Evolutionary conservation across 2,888 invertebrate species (phyloP), one percentile per base, ranked within the genome.

Genomic region (Acrobeloides nanus): DNA sequence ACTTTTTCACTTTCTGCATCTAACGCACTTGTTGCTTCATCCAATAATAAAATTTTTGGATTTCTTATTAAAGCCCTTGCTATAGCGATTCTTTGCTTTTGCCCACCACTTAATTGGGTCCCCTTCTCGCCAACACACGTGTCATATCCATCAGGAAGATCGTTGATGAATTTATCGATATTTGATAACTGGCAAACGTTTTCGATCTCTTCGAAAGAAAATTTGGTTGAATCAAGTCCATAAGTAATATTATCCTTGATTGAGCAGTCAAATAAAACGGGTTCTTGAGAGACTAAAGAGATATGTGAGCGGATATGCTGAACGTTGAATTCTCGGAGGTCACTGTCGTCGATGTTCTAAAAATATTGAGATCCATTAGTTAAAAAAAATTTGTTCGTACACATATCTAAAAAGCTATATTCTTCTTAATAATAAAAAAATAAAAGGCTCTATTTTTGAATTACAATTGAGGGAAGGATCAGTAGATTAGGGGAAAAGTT

Each of bases 261-360:
- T 7, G 85, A 85, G 46, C 85, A 81, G 74, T 87, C 86, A 76
- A 92, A 92, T 0, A 92, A 79, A 1, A 85, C 82, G 0, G 92
- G 92, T 69, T 92, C 92, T 76, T 92, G 92, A 3, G 87, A 86
- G 1, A 92, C 90, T 53, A 90, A 84, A 1, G 89, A 89, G 55
- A 92, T 81, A 57, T 86, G 84, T 34, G 82, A 81, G 48, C 92
- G 80, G 12, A 86, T 75, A 42, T 82, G 82, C 1, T 80, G 70
- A 18, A 86, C 70, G 35, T 64, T 66, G 38, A 68, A 35, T 5
- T 55, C 53, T 20, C 51, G 46, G 25, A 76, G 67, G 64, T 86
- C 66, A 32, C 63, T 51, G 34, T 68, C 74, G 57, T 77, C 78
- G 17, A 77, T 80, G 79, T n/a, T 20, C 51, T 51, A 17, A 31